Conservation (phyloP, 2,113 vertebrate species). For the Scomber japonicus region DNA sequence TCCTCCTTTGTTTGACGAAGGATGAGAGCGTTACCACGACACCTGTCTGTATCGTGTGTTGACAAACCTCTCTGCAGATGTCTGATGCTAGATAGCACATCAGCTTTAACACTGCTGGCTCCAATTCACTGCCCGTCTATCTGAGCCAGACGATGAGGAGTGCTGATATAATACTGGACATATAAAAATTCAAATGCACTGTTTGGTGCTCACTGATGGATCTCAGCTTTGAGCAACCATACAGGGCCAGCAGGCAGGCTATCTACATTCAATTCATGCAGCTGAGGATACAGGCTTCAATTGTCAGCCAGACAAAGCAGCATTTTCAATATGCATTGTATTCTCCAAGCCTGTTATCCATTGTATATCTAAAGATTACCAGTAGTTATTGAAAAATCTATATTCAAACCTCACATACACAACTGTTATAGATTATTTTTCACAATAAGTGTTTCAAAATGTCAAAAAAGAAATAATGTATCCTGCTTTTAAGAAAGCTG, state of each 20-base stretch:
- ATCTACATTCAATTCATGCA: conserved; percentile 42
- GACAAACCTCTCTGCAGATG: conserved; percentile 31
- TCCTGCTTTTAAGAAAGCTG: conserved; percentile 3
- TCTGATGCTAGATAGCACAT: conserved; percentile 27
- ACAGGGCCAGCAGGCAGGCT: not conserved
- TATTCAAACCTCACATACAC: not conserved
- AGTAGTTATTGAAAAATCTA: conserved; percentile 43
- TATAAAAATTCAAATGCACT: conserved; percentile 19
- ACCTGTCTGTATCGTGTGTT: conserved; percentile 22
- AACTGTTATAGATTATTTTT: not conserved
- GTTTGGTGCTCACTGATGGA: conserved; percentile 16
- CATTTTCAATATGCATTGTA: conserved; percentile 43
- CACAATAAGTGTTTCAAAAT: not conserved
- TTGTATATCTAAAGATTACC: conserved; percentile 38
- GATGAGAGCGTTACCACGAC: not conserved
- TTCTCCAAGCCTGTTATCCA: conserved; percentile 31
- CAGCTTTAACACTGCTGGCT: conserved; percentile 21
- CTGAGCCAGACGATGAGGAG: conserved; percentile 28
- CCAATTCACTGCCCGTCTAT: conserved; percentile 12
- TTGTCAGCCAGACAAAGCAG: conserved; percentile 57
- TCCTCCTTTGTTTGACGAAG: not conserved
- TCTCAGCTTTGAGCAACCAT: conserved; percentile 9
- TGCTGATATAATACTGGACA: conserved; percentile 31
- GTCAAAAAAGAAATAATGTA: not conserved
- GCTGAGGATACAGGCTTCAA: conserved; percentile 34